Percentiles rank a stretch among this genome's conserved stretches.
Evolutionary conservation across 1,140 invertebrate species (phyloP).

Genomic region (Coenobita brevimanus): DNA sequence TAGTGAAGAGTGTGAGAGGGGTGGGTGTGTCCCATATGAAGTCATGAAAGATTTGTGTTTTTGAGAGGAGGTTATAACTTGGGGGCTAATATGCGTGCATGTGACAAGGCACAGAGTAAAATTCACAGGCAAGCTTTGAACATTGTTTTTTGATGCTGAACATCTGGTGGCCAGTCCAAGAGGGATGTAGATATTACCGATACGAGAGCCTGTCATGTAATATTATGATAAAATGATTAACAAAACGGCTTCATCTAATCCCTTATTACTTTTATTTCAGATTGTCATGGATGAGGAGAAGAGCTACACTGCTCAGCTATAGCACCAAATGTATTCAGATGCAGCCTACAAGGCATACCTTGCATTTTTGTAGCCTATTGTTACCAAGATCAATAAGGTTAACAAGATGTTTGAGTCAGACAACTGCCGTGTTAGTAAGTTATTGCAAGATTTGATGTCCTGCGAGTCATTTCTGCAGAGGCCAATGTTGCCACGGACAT

Average conservation of each 20-base stretch:
- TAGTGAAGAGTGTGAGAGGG: too few species aligned
- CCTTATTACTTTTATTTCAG: background rate
- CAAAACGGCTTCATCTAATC: background rate
- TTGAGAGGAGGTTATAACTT: too few species aligned
- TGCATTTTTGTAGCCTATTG: background rate
- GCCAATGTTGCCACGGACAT: too few species aligned
- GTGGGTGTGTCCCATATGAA: too few species aligned
- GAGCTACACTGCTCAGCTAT: background rate
- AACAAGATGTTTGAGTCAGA: background rate
- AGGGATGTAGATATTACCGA: background rate
- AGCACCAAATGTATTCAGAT: background rate
- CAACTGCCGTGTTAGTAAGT: background rate
- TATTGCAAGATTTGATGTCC: background rate
- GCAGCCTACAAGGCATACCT: background rate
- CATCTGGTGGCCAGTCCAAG: too few species aligned
- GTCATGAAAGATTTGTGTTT: too few species aligned
- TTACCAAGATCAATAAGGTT: background rate
- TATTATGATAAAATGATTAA: background rate
- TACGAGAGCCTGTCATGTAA: background rate
- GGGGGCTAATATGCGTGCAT: too few species aligned
- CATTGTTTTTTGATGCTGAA: too few species aligned
- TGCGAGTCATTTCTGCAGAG: too few species aligned
- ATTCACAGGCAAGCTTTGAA: too few species aligned
- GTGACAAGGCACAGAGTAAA: too few species aligned
- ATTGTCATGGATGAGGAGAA: background rate